Evolutionary conservation across 1,140 invertebrate species (phyloP).

Genomic region (Drosophila oshimai): DNA sequence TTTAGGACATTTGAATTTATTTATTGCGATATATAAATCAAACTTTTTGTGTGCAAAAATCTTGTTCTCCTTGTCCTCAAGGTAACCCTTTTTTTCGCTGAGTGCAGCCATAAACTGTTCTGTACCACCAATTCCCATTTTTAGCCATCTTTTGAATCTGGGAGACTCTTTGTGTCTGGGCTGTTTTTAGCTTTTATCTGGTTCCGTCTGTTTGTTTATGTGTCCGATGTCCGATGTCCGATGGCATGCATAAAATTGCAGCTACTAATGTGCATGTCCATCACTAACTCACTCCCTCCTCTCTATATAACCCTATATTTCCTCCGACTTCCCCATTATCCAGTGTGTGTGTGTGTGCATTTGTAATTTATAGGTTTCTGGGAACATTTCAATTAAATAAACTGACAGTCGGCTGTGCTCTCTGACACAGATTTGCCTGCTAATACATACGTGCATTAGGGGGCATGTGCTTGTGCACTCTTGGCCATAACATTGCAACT

Average conservation of each 20-base stretch:
- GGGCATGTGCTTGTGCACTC: neutral
- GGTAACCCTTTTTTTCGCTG: no score
- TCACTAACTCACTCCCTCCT: conserved; percentile 6
- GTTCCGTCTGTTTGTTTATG: conserved; percentile 34
- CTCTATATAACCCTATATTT: neutral
- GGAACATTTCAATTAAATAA: conserved; percentile 77
- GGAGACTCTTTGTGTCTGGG: neutral
- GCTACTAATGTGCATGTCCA: conserved; percentile 55
- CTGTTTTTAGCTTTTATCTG: conserved; percentile 27
- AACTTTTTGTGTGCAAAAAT: no score
- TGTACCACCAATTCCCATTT: no score
- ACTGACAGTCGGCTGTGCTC: conserved; percentile 50
- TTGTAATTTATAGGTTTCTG: conserved; percentile 71
- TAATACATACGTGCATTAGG: neutral
- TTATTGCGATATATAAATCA: no score
- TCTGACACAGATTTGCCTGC: conserved; percentile 32
- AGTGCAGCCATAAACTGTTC: no score
- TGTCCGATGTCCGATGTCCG: conserved; percentile 44
- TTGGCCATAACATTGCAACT: conserved; percentile 7
- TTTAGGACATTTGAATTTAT: no score
- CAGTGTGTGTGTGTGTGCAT: conserved; percentile 19
- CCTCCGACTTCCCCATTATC: neutral
- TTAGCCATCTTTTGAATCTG: no score
- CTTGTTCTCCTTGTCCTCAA: no score
- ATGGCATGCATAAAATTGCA: conserved; percentile 53